phyloP scores from a whole-genome alignment of 1,140 invertebrate genomes.

The Plutomurus gul region DNA sequence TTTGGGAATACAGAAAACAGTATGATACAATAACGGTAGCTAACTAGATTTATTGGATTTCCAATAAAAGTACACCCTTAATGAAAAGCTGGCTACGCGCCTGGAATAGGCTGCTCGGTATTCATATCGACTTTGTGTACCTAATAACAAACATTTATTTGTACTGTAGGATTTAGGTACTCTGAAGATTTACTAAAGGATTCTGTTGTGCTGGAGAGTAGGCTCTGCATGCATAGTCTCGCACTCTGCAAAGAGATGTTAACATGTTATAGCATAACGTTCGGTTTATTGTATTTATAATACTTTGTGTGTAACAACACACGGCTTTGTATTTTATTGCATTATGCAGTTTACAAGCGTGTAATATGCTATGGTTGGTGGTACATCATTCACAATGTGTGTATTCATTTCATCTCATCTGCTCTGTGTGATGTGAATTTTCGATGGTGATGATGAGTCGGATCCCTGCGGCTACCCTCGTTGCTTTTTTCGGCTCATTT shows the following conservation, averaged over 20 bases:
- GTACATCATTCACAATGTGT: background rate
- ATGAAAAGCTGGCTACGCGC: no score
- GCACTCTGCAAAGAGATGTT: background rate
- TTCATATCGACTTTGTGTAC: no score
- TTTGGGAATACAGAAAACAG: no score
- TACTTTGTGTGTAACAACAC: background rate
- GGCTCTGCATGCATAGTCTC: no score
- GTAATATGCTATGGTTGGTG: conserved; percentile 12
- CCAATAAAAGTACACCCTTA: no score
- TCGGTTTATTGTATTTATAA: background rate
- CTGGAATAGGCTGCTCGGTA: no score
- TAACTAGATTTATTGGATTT: no score
- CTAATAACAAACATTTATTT: no score
- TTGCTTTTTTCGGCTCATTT: conserved; percentile 25
- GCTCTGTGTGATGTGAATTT: conserved; percentile 19
- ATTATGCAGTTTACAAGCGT: background rate
- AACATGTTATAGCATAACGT: background rate
- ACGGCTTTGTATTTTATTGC: background rate
- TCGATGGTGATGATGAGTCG: conserved; percentile 37
- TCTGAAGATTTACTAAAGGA: no score
- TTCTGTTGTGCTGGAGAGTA: no score
- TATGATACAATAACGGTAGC: no score
- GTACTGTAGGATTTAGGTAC: background rate
- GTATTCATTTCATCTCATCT: conserved; percentile 26
- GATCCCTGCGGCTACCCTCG: conserved; percentile 41